Conservation (phyloP, 2,113 vertebrate species). For the Nicator chloris region DNA sequence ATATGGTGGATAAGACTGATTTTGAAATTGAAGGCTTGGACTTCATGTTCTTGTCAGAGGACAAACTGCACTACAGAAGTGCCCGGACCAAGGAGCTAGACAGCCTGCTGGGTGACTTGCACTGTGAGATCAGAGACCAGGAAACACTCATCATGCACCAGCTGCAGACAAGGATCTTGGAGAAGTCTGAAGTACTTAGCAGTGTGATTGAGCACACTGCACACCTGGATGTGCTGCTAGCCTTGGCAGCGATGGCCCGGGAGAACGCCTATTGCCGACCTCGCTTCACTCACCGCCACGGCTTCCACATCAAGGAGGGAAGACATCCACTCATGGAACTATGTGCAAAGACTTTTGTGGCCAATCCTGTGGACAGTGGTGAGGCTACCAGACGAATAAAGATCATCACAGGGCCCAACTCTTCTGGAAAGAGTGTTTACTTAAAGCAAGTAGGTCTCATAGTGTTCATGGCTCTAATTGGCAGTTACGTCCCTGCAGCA, state of each 20-base stretch:
- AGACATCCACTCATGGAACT: constrained; percentile 94
- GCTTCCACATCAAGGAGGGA: constrained; percentile 66
- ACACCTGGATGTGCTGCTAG: constrained; percentile 90
- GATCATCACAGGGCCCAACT: constrained; percentile 94
- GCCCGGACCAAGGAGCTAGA: constrained; percentile 90
- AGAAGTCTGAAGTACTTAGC: constrained; percentile 80
- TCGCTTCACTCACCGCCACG: constrained; percentile 21
- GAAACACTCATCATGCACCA: constrained; percentile 90
- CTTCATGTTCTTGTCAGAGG: constrained; percentile 94
- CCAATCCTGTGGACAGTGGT: constrained; percentile 83
- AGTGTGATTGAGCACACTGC: constrained; percentile 85
- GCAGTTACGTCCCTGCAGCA: constrained; percentile 91
- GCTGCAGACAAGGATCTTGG: constrained; percentile 84
- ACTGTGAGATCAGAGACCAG: constrained; percentile 92
- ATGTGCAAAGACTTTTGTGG: constrained; percentile 87
- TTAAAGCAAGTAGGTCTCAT: constrained; percentile 95
- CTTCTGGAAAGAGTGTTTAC: constrained; percentile 95
- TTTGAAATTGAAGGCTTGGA: constrained; percentile 92
- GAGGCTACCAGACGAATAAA: constrained; percentile 82
- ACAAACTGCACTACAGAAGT: constrained; percentile 91
- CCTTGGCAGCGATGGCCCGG: constrained; percentile 84
- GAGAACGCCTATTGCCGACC: constrained; percentile 89
- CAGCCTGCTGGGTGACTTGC: constrained; percentile 86
- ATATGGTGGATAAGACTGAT: constrained; percentile 86
- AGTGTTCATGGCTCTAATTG: constrained; percentile 94